Base-by-base conservation (phyloP, 1,140 invertebrate genomes). In the Saxidomus purpurata region DNA sequence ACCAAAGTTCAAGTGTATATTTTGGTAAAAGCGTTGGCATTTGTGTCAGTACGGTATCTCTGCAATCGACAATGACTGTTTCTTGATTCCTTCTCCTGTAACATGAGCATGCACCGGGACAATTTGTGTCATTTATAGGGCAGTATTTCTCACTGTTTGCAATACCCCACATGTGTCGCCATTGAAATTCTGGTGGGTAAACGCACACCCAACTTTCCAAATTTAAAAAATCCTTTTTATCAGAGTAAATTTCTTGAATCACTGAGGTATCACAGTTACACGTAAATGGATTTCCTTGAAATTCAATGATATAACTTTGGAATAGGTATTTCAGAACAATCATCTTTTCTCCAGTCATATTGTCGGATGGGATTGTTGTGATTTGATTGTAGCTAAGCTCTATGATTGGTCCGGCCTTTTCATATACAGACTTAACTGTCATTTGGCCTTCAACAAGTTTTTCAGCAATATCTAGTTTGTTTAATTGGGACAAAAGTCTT, bases 231-330 rank as follows among this genome's bases (percentile, higher is more conserved):
- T 28, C 25, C 4, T 63, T 11, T 8, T 28, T 28, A 4, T 25
- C 9, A 28, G 6, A 3, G 19, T 15, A 28, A n/a, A 63, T 28
- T 63, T 63, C 59, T 63, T 63, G 59, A 63, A 63, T 63, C 59
- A 63, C 59, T 63, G 59, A 63, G 59, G 25, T 63, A 25, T 63
- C 59, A 63, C 59, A 63, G 25, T 63, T 63, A 63, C 59, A 63
- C 28, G 59, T 63, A 28, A 63, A 63, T 22, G 59, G 59, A 28
- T 63, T 63, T 11, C 59, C 59, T 25, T 28, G 6, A 28, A 63
- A 19, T 8, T 15, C 59, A 28, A 63, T 63, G 4, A 28, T 28
- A 63, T 4, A 63, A 63, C 15, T 63, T 63, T 28, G 19, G n/a
- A 63, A 63, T 28, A 63, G 28, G 25, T 63, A 28, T 63, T 63